phyloP scores from a whole-genome alignment of 2,888 invertebrate species.

The Terebella lapidaria region DNA sequence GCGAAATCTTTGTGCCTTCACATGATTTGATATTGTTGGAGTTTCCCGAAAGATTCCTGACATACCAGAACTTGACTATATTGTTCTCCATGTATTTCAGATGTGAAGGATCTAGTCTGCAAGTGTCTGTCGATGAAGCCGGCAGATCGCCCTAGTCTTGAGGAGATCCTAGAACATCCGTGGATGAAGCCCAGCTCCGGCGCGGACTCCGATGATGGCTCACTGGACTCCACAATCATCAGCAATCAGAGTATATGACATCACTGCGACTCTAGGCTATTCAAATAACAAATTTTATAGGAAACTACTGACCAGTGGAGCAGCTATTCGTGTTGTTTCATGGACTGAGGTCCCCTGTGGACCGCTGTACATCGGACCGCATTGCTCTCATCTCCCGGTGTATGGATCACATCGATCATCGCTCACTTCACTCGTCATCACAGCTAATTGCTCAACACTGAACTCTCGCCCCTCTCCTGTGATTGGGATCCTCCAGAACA shows the following conservation, averaged over 20 bases:
- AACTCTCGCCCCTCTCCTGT: too few relatives aligned
- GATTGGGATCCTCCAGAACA: too few relatives aligned
- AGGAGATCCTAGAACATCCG: constrained; percentile 57
- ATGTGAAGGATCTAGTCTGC: constrained; percentile 58
- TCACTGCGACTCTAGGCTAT: not conserved
- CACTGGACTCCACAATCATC: not conserved
- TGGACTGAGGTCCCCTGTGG: too few relatives aligned
- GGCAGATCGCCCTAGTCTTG: constrained; percentile 55
- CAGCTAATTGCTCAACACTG: too few relatives aligned
- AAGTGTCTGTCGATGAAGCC: constrained; percentile 57
- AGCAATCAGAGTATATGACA: constrained; percentile 3
- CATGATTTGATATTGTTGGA: not conserved
- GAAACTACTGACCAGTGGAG: too few relatives aligned
- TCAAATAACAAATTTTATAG: too few relatives aligned
- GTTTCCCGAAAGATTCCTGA: not conserved
- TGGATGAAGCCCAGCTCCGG: constrained; percentile 50
- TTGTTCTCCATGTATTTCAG: constrained; percentile 26
- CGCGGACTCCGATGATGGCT: not conserved
- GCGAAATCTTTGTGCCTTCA: not conserved
- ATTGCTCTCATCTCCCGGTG: too few relatives aligned
- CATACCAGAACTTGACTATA: not conserved
- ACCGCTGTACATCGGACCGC: too few relatives aligned
- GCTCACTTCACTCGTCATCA: too few relatives aligned
- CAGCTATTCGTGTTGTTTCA: too few relatives aligned
- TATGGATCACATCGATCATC: too few relatives aligned